Evolutionary conservation across 2,113 vertebrate species (phyloP), one percentile per base, ranked within the genome.

Genomic region (Halichoeres trimaculatus): DNA sequence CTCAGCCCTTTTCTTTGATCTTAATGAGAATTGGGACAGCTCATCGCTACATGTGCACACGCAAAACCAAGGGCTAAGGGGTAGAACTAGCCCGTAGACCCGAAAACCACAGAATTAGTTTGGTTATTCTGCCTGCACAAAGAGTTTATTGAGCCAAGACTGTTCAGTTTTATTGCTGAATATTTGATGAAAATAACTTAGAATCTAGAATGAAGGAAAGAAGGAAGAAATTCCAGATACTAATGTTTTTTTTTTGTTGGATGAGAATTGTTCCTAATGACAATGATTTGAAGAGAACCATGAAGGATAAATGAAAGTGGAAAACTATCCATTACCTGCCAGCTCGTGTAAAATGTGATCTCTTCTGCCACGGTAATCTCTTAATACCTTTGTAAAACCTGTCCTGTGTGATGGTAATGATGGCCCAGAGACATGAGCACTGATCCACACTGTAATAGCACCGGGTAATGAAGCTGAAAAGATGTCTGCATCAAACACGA

Each of bases 351-450:
- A 81, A 85, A 69, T 69, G 56, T 52, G 77, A 89, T 76, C 58
- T 61, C 35, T 65, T 76, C 78, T 63, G 43, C 78, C 73, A 75
- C 57, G 22, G 40, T 88, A 88, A 90, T 90, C 78, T 87, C 82
- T 72, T 88, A 86, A 90, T 90, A 80, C 78, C 85, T 79, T 78
- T 83, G 70, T 83, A 87, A 85, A 88, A 80, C 57, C 65, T 55
- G 74, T 53, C 16, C 74, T 26, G 68, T 83, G 72, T 74, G 70
- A 78, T 84, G 83, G 85, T 85, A 88, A 84, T 78, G 63, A 88
- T 47, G 70, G 69, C 78, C 74, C 61, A 26, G 70, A 76, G 81
- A 81, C 69, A 85, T 11, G 60, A 70, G 76, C 74, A 43, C 72
- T 68, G 83, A 87, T 88, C 77, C 81, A 79, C 65, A 68, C 5